Base-by-base conservation (phyloP, 2,797 vertebrate species). In the Gobio occitaniae region DNA sequence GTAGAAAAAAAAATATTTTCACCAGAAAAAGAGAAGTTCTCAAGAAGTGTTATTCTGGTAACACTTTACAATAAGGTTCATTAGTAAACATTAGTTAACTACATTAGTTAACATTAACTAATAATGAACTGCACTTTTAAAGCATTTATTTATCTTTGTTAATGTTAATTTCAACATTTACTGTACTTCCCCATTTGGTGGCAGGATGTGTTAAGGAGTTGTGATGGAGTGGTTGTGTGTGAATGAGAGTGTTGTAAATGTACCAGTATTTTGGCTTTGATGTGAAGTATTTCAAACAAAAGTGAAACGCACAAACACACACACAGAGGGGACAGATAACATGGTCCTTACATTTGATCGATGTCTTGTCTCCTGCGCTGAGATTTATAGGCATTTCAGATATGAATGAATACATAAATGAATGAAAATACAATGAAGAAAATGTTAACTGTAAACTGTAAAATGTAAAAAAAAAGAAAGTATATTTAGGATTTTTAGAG, bases 231-330 rank as follows among this genome's bases (percentile, higher is more conserved):
- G 82, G 80, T 85, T 68, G 56, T 50, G 19, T 48, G 88, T 90
- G 87, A 91, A 72, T 85, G 88, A 52, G 84, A 78, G 78, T 93
- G 78, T 85, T 92, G 90, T 90, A 92, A 90, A 93, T 91, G 90
- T 93, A 89, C 88, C 88, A 90, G 90, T 91, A 90, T 91, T 92
- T 92, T 88, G 87, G 86, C 87, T 90, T 93, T 94, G 93, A 94
- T 83, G 91, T 86, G 91, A 92, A 88, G 87, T 50, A 89, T 91
- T 92, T 93, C 88, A 91, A 91, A 89, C 93, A 92, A 90, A 92
- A 91, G 82, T 94, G 89, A 82, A 71, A 54, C 1, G 13, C 15
- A 29, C 50, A 32, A 41, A 77, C 21, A 56, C 59, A 63, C 13
- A 47, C 66, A 86, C 61, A 78, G 65, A 76, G 19, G 13, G 70